These are phyloP conservation scores for Oryzias curvinotus DNA, from an alignment of 2,113 vertebrate species.

Conservation along the genomic window DNA sequence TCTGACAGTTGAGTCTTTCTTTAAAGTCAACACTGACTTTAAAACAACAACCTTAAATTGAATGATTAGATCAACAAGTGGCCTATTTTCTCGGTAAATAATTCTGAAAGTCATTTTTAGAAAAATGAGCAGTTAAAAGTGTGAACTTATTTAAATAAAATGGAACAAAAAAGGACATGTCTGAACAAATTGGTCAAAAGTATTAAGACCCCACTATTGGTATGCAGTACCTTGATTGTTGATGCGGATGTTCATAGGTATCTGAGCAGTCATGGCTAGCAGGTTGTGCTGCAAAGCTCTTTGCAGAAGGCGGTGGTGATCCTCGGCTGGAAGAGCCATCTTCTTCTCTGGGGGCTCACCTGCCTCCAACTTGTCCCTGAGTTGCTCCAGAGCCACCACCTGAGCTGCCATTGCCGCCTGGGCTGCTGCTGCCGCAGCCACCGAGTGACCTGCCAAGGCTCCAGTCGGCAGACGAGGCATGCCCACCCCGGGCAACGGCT, in stretches of 20 bases:
- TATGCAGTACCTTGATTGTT: constrained; percentile 86
- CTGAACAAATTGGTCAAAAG: no score
- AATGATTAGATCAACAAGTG: no score
- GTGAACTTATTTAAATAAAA: no score
- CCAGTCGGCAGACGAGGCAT: constrained; percentile 80
- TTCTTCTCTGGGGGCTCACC: constrained; percentile 96
- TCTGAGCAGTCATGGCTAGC: constrained; percentile 91
- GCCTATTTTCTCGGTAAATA: no score
- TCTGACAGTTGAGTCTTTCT: no score
- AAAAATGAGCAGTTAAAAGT: no score
- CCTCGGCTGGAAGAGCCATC: constrained; percentile 86
- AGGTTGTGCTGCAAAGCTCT: constrained; percentile 94
- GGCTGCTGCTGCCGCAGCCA: constrained; percentile 82
- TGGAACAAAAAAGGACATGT: no score
- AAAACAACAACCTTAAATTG: no score
- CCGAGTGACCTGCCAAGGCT: constrained; percentile 81
- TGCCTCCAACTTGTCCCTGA: constrained; percentile 91
- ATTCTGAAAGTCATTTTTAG: no score
- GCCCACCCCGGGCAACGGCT: constrained; percentile 68
- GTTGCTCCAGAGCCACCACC: constrained; percentile 89
- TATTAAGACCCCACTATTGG: background rate
- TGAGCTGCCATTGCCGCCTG: constrained; percentile 87
- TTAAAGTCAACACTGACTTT: no score
- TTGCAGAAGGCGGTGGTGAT: constrained; percentile 92
- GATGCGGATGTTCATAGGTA: constrained; percentile 98